Conservation (phyloP, 2,888 invertebrate genomes). For the Labia minor region DNA sequence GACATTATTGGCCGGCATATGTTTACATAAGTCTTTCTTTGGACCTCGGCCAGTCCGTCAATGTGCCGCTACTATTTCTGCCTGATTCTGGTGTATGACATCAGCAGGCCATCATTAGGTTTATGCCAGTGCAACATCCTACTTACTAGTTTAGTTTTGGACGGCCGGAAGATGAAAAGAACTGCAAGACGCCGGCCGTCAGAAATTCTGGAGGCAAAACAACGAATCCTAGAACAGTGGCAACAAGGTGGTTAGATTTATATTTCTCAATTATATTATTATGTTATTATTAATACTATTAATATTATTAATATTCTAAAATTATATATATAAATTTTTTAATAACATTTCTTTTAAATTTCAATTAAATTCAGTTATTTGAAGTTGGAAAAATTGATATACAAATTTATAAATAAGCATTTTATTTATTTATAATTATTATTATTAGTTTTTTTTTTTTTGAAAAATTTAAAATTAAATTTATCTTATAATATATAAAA, state of each 20-base stretch:
- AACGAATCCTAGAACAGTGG: background rate
- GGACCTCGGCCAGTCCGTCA: background rate
- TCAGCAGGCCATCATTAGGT: background rate
- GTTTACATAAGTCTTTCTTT: background rate
- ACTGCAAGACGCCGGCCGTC: background rate
- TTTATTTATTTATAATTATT: too few species aligned
- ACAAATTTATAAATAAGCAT: too few species aligned
- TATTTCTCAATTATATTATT: too few species aligned
- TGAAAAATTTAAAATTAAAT: too few species aligned
- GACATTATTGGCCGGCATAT: background rate
- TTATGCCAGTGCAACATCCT: background rate
- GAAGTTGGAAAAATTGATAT: too few species aligned
- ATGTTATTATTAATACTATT: background rate
- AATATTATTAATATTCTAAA: too few species aligned
- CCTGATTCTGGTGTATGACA: background rate
- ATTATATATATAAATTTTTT: too few species aligned
- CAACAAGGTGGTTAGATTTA: background rate
- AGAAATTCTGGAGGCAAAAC: background rate
- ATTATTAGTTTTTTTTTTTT: too few species aligned
- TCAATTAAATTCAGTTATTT: too few species aligned
- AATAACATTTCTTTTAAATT: too few species aligned
- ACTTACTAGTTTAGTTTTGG: background rate
- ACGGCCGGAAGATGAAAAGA: slow-evolving; percentile 4
- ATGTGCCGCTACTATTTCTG: background rate
- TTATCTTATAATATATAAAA: too few species aligned